Percentiles rank a stretch among this genome's conserved stretches.
These are phyloP conservation scores for Atta cephalotes DNA, from an alignment of 1,140 invertebrate genomes.

Conservation along the genomic window DNA sequence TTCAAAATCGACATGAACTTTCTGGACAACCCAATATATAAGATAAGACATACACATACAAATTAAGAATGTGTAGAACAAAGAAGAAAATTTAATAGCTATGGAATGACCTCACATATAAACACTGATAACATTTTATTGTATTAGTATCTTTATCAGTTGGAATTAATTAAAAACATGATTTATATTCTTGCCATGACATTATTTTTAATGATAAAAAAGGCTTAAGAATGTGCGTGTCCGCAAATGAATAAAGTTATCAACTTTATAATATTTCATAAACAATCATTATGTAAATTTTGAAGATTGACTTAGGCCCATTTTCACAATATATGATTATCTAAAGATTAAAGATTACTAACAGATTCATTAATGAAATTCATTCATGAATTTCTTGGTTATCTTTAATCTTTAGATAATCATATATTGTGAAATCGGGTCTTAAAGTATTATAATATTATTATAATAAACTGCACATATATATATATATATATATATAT, in stretches of 20 bases:
- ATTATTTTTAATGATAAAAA: conserved; percentile 5
- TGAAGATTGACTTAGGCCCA: not conserved
- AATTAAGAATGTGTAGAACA: conserved; percentile 15
- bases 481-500: not conserved
- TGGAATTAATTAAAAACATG: conserved; percentile 9
- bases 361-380: no score
- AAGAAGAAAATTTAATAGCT: conserved; percentile 40
- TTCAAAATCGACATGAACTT: no score
- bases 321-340: no score
- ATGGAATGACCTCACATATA: conserved; percentile 22
- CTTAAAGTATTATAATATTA: not conserved
- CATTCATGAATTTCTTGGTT: no score
- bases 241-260: not conserved
- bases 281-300: not conserved
- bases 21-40: no score
- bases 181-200: not conserved
- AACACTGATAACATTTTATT: not conserved
- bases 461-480: not conserved
- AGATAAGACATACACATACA: not conserved
- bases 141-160: not conserved
- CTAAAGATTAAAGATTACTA: no score
- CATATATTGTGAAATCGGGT: no score
- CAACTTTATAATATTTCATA: not conserved
- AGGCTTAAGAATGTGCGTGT: no score
- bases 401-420: no score